These are phyloP conservation scores for Beroe ovata DNA, from an alignment of 37 sponge, comb jelly and placozoan species.

Conservation along the genomic window DNA sequence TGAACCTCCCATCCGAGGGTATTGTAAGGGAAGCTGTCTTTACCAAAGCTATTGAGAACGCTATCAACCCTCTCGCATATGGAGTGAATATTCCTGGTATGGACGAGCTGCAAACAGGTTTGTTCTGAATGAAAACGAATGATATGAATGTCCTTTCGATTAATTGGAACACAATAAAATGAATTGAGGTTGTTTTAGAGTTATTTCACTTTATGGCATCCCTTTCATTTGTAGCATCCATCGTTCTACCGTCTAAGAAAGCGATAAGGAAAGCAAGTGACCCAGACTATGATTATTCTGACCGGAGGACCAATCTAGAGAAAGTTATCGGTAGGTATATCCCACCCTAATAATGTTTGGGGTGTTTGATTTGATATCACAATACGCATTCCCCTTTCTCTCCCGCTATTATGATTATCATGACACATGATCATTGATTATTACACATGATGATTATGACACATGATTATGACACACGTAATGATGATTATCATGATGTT, in stretches of 20 bases:
- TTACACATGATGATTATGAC: too few relatives aligned
- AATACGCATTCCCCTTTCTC: too few relatives aligned
- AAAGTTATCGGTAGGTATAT: constrained; percentile 64
- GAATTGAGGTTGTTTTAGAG: too few relatives aligned
- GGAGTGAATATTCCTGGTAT: not conserved
- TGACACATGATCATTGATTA: too few relatives aligned
- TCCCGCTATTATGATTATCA: too few relatives aligned
- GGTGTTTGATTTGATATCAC: too few relatives aligned
- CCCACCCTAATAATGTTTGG: too few relatives aligned
- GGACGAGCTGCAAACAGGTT: constrained; percentile 10
- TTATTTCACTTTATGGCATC: too few relatives aligned
- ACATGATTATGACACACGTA: too few relatives aligned
- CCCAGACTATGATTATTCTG: constrained; percentile 3
- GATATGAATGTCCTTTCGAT: too few relatives aligned
- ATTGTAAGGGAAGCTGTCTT: constrained; percentile 35
- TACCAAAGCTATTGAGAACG: constrained; percentile 46
- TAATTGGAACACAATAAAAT: too few relatives aligned
- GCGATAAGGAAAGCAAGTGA: constrained; percentile 53
- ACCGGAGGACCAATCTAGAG: constrained; percentile 27
- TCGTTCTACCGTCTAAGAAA: constrained; percentile 52
- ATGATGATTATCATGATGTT: not conserved
- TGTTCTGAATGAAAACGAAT: too few relatives aligned
- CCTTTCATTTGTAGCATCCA: constrained; percentile 47
- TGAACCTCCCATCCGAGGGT: constrained; percentile 36
- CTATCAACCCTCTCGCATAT: constrained; percentile 32